phyloP scores from a whole-genome alignment of 2,797 vertebrate species.

The Hoplostethus mediterraneus region DNA sequence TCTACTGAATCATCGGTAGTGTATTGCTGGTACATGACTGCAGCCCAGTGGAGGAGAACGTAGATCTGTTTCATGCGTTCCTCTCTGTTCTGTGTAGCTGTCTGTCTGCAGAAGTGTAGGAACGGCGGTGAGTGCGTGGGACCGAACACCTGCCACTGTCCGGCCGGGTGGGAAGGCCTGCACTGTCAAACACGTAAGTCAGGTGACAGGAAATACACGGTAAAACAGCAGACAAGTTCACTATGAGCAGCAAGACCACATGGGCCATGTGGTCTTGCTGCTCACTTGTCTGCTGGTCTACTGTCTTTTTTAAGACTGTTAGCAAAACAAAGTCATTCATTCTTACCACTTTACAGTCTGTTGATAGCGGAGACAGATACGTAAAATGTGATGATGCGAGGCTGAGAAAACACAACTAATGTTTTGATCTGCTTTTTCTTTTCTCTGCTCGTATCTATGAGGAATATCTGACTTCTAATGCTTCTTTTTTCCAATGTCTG shows the following conservation, averaged over 20 bases:
- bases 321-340: too few species aligned
- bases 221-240: too few species aligned
- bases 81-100: slow-evolving; percentile 73
- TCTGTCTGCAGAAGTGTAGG: slow-evolving; percentile 92
- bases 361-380: neutral
- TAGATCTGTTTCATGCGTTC: slow-evolving; percentile 4
- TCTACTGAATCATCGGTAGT: neutral
- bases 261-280: neutral
- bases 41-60: neutral
- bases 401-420: too few species aligned
- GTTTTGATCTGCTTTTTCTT: neutral
- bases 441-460: neutral
- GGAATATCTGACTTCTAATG: neutral
- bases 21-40: too few species aligned
- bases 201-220: neutral
- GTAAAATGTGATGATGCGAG: too few species aligned
- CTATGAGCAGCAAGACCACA: neutral
- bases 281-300: neutral
- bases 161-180: slow-evolving; percentile 88
- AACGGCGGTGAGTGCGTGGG: slow-evolving; percentile 92
- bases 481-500: neutral
- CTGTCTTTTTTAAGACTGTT: too few species aligned
- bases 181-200: slow-evolving; percentile 91
- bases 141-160: slow-evolving; percentile 88
- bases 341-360: too few species aligned